Percentiles rank a stretch among this genome's conserved stretches.
Evolutionary conservation across 1,140 invertebrate species (phyloP).

Genomic region (Pseudomyrmex gracilis): DNA sequence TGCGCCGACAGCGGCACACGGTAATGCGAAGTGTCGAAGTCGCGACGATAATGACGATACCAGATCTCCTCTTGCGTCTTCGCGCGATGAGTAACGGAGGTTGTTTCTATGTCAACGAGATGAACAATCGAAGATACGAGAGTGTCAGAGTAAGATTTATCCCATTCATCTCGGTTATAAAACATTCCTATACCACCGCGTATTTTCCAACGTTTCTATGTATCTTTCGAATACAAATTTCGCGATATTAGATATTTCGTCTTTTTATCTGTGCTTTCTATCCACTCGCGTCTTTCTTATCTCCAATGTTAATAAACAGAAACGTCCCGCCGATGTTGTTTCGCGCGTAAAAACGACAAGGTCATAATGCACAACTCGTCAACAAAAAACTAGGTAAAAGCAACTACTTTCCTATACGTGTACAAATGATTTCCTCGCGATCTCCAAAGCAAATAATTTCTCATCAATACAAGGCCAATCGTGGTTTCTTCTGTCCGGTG

Average conservation of each 20-base stretch:
- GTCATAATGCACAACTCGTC: no score
- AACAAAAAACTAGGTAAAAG: no score
- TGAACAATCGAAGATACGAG: background rate
- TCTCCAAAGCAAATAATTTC: slow-evolving; percentile 7
- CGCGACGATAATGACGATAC: slow-evolving; percentile 27
- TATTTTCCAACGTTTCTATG: background rate
- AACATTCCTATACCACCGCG: background rate
- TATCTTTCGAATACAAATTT: background rate
- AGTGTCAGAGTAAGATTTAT: background rate
- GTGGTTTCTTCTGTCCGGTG: slow-evolving; percentile 22
- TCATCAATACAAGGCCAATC: slow-evolving; percentile 31
- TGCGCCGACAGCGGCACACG: slow-evolving; percentile 2
- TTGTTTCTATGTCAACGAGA: slow-evolving; percentile 9
- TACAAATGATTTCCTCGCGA: slow-evolving; percentile 3
- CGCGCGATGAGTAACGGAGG: slow-evolving; percentile 10
- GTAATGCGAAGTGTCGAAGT: slow-evolving; percentile 41
- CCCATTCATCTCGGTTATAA: background rate
- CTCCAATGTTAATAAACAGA: no score
- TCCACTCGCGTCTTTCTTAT: no score
- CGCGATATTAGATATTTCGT: no score
- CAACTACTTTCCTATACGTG: background rate
- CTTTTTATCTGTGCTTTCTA: no score
- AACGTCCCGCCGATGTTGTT: no score
- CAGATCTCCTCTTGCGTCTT: background rate
- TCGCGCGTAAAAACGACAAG: no score